Percentiles rank a stretch among this genome's conserved stretches.
Conservation (phyloP, 92 coral and sea anemone species). For the Blastomussa wellsi region DNA sequence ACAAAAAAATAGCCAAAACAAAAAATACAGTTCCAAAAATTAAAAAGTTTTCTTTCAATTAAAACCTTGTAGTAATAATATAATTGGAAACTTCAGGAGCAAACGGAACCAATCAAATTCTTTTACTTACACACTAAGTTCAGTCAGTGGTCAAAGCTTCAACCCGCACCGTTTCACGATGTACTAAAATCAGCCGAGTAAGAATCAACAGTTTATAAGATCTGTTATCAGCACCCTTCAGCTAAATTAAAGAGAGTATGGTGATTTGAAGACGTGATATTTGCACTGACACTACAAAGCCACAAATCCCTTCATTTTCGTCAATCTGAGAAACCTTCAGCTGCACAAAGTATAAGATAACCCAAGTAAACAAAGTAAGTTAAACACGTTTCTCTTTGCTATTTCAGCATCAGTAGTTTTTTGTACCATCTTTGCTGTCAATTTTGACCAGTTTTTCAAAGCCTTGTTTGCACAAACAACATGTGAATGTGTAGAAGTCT, state of each 20-base stretch:
- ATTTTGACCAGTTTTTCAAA: neutral
- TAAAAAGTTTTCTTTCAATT: too few relatives aligned
- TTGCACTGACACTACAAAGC: neutral
- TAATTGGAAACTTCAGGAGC: neutral
- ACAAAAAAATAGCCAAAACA: too few relatives aligned
- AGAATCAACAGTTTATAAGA: neutral
- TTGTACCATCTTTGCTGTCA: neutral
- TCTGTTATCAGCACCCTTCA: constrained; percentile 1
- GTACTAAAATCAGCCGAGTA: neutral
- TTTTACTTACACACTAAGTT: neutral
- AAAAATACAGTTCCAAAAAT: too few relatives aligned
- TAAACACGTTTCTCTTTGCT: constrained; percentile 1
- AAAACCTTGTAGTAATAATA: neutral
- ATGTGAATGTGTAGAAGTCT: neutral
- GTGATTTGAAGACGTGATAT: neutral
- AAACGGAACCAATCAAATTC: neutral
- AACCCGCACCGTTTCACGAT: neutral
- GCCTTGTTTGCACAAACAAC: neutral
- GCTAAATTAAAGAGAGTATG: neutral
- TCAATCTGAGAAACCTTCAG: neutral
- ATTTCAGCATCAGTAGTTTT: neutral
- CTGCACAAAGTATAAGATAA: neutral
- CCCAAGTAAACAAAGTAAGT: neutral
- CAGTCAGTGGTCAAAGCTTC: neutral
- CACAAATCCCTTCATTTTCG: neutral